Evolutionary conservation across 2,797 vertebrate genomes (phyloP).

Genomic region (Enteromius afrohamiltoni): DNA sequence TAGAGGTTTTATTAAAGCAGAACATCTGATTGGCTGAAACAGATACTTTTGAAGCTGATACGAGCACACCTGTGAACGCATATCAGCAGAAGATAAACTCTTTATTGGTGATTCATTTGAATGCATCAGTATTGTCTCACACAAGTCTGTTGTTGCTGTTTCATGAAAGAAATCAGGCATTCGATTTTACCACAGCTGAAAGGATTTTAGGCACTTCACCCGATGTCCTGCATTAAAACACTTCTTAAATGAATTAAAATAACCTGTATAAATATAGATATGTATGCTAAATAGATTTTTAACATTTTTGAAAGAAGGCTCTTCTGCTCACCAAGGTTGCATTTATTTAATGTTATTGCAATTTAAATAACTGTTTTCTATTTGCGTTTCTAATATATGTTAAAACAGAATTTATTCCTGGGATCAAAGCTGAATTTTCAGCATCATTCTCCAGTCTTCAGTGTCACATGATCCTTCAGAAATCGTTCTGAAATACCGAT

Average conservation of each 20-base stretch:
- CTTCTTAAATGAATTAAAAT: not conserved
- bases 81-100: not conserved
- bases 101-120: not conserved
- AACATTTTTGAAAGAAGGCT: not conserved
- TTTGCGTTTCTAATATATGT: not conserved
- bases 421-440: not conserved
- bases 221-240: not conserved
- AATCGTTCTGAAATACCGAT: not conserved
- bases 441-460: not conserved
- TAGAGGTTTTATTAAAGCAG: conserved; percentile 2
- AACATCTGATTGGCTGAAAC: conserved; percentile 4
- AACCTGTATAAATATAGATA: not conserved
- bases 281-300: not conserved
- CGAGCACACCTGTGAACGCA: not conserved
- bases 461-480: not conserved
- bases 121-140: not conserved
- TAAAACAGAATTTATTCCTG: not conserved
- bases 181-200: not conserved
- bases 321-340: not conserved
- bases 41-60: not conserved
- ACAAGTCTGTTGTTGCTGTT: not conserved
- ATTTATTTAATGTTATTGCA: not conserved
- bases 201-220: not conserved
- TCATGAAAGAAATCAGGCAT: not conserved
- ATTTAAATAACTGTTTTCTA: not conserved